Evolutionary conservation across 2,888 invertebrate genomes (phyloP).

Genomic region (Lasiommata megera): DNA sequence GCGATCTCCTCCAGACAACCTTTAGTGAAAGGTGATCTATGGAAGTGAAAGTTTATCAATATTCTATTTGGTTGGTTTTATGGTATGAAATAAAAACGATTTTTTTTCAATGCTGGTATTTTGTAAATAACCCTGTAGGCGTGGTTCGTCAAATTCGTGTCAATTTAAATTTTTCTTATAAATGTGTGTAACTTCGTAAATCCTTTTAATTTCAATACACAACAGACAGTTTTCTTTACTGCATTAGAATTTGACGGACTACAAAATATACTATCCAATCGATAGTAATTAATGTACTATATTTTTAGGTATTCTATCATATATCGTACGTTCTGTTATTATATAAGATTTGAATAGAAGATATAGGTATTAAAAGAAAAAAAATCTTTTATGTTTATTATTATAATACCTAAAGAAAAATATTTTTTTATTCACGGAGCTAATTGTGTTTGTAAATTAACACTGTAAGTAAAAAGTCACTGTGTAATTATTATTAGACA

Average conservation of each 20-base stretch:
- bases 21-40: too few relatives aligned
- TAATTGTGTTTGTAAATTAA: conserved; percentile 62
- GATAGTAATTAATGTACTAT: conserved; percentile 26
- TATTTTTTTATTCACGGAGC: conserved; percentile 70
- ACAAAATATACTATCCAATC: neutral
- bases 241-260: conserved; percentile 5
- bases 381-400: conserved; percentile 57
- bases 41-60: too few relatives aligned
- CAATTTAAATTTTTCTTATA: neutral
- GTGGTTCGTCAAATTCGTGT: conserved; percentile 9
- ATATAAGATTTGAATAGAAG: conserved; percentile 36
- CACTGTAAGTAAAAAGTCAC: conserved; percentile 67
- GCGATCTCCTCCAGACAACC: too few relatives aligned
- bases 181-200: too few relatives aligned
- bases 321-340: conserved; percentile 34
- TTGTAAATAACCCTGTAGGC: neutral
- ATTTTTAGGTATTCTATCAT: conserved; percentile 25
- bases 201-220: too few relatives aligned
- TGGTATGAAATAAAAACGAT: too few relatives aligned
- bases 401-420: conserved; percentile 49
- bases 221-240: neutral
- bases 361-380: conserved; percentile 40
- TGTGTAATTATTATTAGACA: conserved; percentile 57
- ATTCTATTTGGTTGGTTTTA: too few relatives aligned
- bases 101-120: neutral